Percentiles rank a stretch among this genome's conserved stretches.
Conservation (phyloP, 2,888 invertebrate species). For the Pristionchus exspectatus region DNA sequence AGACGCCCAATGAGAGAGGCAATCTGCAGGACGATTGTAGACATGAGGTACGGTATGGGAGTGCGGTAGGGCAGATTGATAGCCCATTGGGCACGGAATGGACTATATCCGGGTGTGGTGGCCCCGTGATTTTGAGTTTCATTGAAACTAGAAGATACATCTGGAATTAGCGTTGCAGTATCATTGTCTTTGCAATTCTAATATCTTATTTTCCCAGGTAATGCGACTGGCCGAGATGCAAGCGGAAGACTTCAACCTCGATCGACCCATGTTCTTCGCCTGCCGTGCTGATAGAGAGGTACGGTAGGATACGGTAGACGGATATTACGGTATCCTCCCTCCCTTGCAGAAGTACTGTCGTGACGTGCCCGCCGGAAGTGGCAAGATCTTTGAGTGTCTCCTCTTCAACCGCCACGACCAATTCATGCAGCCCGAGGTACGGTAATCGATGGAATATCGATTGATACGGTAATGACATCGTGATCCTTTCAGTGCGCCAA, state of each 20-base stretch:
- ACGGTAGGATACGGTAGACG: neutral
- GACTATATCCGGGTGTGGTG: neutral
- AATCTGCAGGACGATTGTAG: slow-evolving; percentile 66
- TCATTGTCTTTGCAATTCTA: no score
- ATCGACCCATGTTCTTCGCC: slow-evolving; percentile 91
- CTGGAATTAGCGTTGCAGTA: neutral
- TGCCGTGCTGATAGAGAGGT: slow-evolving; percentile 89
- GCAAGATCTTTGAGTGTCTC: slow-evolving; percentile 84
- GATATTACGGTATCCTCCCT: neutral
- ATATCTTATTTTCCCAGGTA: slow-evolving; percentile 84
- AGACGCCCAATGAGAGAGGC: slow-evolving; percentile 61
- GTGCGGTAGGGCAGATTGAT: neutral
- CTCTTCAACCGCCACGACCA: slow-evolving; percentile 73
- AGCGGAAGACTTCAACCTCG: slow-evolving; percentile 90
- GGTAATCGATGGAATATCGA: neutral
- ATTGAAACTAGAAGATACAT: neutral
- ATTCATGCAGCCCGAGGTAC: slow-evolving; percentile 73
- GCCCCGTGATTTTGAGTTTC: neutral
- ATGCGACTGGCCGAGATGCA: slow-evolving; percentile 91
- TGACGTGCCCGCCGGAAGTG: slow-evolving; percentile 89
- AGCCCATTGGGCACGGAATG: neutral
- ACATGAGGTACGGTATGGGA: slow-evolving; percentile 23
- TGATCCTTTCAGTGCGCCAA: slow-evolving; percentile 84
- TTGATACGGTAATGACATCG: neutral
- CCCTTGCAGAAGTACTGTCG: slow-evolving; percentile 78